Percentiles rank a stretch among this genome's conserved stretches.
Evolutionary conservation across 2,113 vertebrate genomes (phyloP).

Genomic region (Pipra filicauda): DNA sequence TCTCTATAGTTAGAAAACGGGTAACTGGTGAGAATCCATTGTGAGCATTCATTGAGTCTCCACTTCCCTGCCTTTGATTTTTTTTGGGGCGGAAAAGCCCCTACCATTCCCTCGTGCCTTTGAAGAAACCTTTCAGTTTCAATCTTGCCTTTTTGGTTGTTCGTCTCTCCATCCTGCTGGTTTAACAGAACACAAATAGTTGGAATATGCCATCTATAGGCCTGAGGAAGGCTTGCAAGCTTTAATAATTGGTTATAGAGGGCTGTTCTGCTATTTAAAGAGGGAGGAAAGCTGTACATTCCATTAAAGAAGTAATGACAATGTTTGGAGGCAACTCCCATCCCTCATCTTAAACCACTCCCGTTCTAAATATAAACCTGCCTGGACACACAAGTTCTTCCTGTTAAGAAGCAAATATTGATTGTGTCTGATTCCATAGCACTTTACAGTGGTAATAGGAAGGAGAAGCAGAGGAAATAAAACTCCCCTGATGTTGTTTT

Average conservation of each 20-base stretch:
- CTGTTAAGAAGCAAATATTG: background rate
- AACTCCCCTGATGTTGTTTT: background rate
- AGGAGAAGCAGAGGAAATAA: background rate
- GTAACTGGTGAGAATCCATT: background rate
- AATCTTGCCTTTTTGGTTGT: background rate
- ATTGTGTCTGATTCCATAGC: background rate
- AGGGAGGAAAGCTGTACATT: background rate
- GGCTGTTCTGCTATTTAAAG: background rate
- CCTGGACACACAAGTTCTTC: background rate
- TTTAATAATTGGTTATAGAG: background rate
- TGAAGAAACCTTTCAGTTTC: background rate
- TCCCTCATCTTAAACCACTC: background rate
- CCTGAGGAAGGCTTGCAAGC: slow-evolving; percentile 41
- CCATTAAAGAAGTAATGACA: background rate
- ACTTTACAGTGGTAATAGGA: background rate
- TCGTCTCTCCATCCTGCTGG: background rate
- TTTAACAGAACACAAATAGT: slow-evolving; percentile 30
- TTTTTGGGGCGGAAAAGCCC: background rate
- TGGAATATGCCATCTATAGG: slow-evolving; percentile 66
- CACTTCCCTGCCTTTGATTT: background rate
- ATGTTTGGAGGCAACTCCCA: background rate
- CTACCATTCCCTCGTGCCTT: background rate
- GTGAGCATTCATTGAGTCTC: background rate
- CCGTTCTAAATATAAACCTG: slow-evolving; percentile 23
- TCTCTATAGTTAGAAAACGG: background rate